Evolutionary conservation across 2,113 vertebrate species (phyloP).

Genomic region (Pteropus alecto): DNA sequence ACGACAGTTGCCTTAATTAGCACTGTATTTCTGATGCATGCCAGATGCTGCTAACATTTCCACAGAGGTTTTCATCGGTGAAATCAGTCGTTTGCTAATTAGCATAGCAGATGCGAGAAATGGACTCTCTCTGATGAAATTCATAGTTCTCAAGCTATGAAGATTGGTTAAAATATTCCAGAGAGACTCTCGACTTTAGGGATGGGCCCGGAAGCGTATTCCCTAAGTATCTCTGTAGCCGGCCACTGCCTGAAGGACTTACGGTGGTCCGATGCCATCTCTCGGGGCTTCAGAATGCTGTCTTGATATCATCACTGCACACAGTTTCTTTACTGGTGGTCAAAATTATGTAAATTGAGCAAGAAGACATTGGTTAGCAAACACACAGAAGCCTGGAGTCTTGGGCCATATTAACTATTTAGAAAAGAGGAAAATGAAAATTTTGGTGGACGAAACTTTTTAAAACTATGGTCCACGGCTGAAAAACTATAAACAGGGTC

Average conservation of each 20-base stretch:
- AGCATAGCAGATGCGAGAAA: constrained; percentile 25
- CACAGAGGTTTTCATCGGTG: constrained; percentile 9
- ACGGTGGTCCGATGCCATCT: background rate
- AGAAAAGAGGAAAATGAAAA: background rate
- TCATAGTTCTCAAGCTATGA: background rate
- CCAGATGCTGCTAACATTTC: constrained; percentile 53
- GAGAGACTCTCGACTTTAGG: background rate
- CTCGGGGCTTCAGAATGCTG: background rate
- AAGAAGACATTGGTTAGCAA: background rate
- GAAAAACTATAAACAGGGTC: background rate
- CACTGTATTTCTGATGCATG: constrained; percentile 7
- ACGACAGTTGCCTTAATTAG: background rate
- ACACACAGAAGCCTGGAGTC: background rate
- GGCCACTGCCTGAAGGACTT: background rate
- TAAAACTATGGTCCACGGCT: background rate
- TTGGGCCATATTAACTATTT: background rate
- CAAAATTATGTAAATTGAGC: background rate
- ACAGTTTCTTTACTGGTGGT: background rate
- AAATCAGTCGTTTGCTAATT: constrained; percentile 41
- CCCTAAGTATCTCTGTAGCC: background rate
- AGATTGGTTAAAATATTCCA: background rate
- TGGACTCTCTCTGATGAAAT: background rate
- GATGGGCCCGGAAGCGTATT: background rate
- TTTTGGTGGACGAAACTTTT: background rate
- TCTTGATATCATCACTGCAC: background rate